A percentile compares a stretch with the other conserved stretches of the same genome.
Evolutionary conservation across 2,113 vertebrate species (phyloP).

Genomic region (Acinonyx jubatus): DNA sequence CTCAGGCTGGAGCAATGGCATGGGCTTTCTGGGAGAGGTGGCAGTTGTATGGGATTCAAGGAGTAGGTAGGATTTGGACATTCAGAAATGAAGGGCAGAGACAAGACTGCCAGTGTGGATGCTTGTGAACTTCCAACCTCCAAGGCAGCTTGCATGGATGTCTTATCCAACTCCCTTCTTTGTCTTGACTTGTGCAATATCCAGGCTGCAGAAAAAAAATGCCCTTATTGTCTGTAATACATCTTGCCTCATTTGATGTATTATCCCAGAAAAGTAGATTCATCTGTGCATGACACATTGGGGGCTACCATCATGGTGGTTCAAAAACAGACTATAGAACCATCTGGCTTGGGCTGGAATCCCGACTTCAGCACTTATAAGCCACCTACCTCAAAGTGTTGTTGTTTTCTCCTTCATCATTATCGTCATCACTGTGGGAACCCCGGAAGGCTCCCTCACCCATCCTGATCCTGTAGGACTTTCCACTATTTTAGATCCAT

Average conservation of each 20-base stretch:
- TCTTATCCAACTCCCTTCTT: background rate
- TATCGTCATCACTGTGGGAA: background rate
- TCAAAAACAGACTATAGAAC: background rate
- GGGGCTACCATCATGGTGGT: background rate
- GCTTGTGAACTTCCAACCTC: background rate
- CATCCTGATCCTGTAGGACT: background rate
- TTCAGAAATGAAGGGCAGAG: background rate
- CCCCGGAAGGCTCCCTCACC: background rate
- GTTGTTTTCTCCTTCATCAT: background rate
- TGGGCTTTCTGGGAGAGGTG: background rate
- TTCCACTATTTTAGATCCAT: background rate
- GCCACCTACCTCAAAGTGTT: background rate
- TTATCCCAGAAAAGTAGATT: background rate
- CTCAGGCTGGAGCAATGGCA: background rate
- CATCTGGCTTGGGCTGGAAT: background rate
- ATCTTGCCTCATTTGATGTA: background rate
- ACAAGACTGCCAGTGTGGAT: background rate
- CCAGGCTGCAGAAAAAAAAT: background rate
- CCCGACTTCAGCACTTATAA: background rate
- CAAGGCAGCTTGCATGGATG: background rate
- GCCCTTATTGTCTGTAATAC: background rate
- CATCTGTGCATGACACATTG: background rate
- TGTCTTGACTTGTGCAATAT: background rate
- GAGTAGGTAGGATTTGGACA: background rate
- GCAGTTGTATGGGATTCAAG: background rate